Evolutionary conservation across 2,113 vertebrate species (phyloP), one percentile per base, ranked within the genome.

Genomic region (Acanthochromis polyacanthus): DNA sequence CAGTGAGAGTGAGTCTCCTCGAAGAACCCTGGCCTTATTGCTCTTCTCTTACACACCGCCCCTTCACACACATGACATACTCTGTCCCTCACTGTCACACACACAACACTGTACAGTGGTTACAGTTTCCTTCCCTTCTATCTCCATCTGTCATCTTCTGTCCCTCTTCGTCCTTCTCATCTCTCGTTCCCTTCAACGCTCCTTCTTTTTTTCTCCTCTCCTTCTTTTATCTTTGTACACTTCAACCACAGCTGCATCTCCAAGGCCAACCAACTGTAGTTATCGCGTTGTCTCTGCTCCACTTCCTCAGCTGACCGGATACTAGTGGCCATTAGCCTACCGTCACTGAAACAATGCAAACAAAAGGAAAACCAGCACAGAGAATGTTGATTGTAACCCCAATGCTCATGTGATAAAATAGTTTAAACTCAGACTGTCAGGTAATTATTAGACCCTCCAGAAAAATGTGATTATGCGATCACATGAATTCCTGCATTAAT

Each of bases 111-210:
- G 25, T 71, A 56, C 69, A 78, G 4, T 36, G 57, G 53, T 23
- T 67, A 62, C 63, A 73, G 53, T 78, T 75, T 73, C 55, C 57
- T 48, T 56, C 17, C 88, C 88, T 32, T 11, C 82, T 10, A 51
- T 84, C 86, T 93, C 94, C 50, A 91, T 94, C 92, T 92, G 88
- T 86, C 93, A 92, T 78, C 58, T 56, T 80, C 65, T 51, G 51
- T 4, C 40, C 38, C 36, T 25, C 23, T 0, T 58, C 22, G 0
- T 0, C 64, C 56, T 77, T 81, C 32, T 53, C 46, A 68, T 67
- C 52, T 82, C 73, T 61, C 55, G 40, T 25, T 77, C 71, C 50
- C 57, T 75, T 71, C 22, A 78, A 45, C 36, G 23, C 16, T 38
- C 0, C 10, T 25, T 30, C 23, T 64, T 50, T 59, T 22, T 30